These are phyloP conservation scores for Origma solitaria DNA, from an alignment of 2,113 vertebrate genomes.

Conservation along the genomic window DNA sequence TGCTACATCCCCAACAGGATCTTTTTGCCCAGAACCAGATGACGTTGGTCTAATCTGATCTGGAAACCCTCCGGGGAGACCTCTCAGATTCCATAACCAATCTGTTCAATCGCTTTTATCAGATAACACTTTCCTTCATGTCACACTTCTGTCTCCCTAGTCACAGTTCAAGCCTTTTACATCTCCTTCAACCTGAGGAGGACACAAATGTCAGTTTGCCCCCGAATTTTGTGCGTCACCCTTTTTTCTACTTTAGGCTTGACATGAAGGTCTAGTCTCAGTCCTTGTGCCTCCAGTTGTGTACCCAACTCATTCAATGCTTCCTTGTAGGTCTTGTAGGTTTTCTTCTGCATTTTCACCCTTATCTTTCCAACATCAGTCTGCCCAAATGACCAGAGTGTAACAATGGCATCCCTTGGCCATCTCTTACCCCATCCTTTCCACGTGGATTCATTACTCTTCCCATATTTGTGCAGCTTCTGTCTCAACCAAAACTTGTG, in stretches of 20 bases:
- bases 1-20: background rate
- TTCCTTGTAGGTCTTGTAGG: background rate
- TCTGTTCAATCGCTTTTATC: background rate
- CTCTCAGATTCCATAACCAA: background rate
- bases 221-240: background rate
- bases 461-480: background rate
- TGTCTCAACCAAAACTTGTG: background rate
- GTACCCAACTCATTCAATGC: background rate
- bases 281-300: background rate
- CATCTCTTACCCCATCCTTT: background rate
- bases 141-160: background rate
- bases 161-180: background rate
- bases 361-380: background rate
- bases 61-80: background rate
- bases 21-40: background rate
- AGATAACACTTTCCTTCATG: background rate
- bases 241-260: background rate
- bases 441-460: background rate
- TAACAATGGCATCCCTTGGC: background rate
- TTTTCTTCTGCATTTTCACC: background rate
- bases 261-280: rapidly evolving
- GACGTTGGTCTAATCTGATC: background rate
- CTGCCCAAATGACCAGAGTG: background rate
- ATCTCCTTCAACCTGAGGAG: background rate
- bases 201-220: background rate